These are phyloP conservation scores for Umimayanthus chanpuru DNA, from an alignment of 92 coral and sea anemone genomes.

Conservation along the genomic window DNA sequence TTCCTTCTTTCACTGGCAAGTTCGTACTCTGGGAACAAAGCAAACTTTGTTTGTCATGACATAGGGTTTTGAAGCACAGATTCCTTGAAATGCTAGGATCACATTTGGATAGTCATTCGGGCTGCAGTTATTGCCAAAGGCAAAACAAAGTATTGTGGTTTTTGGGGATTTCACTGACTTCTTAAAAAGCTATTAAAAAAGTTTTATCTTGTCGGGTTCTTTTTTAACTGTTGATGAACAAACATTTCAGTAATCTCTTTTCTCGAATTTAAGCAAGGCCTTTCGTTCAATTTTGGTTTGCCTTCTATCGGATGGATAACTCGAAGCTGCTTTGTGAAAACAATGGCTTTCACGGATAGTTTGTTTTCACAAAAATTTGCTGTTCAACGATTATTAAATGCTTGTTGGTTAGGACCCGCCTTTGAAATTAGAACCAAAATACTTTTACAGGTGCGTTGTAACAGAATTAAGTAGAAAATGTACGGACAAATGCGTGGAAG, in stretches of 20 bases:
- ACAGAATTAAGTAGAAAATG: not conserved
- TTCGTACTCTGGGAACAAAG: not conserved
- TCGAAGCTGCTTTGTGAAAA: not conserved
- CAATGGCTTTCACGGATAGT: not conserved
- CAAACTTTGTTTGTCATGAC: too few relatives aligned
- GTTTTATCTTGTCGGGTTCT: not conserved
- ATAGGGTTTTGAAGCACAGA: not conserved
- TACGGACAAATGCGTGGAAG: not conserved
- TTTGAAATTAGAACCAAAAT: slow-evolving; percentile 28
- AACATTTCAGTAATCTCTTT: not conserved
- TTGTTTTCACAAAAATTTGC: slow-evolving; percentile 19
- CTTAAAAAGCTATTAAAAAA: not conserved
- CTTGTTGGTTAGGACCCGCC: slow-evolving; percentile 38
- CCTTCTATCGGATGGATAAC: not conserved
- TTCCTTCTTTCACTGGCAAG: not conserved
- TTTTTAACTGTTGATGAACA: not conserved
- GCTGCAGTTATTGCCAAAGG: not conserved
- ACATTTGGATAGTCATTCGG: not conserved
- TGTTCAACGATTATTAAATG: slow-evolving; percentile 24
- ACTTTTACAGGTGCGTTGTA: not conserved
- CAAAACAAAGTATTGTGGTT: not conserved
- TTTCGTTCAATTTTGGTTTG: slow-evolving; percentile 13
- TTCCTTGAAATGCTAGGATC: not conserved
- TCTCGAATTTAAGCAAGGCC: not conserved
- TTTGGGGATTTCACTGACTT: not conserved